Conservation (phyloP, 2,797 vertebrate genomes). For the Taeniopygia guttata region DNA sequence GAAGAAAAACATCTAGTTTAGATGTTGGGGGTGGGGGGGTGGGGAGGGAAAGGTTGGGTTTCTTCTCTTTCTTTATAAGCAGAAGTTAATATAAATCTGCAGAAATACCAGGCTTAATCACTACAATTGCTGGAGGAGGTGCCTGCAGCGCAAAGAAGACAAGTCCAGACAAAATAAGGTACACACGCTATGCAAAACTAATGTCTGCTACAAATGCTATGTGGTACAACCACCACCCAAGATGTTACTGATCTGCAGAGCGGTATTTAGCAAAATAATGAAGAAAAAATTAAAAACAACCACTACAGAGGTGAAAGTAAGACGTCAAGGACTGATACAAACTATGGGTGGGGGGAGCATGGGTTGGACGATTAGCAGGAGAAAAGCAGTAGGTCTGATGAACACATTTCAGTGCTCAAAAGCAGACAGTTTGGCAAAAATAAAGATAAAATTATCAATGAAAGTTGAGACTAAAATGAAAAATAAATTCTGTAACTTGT, state of each 20-base stretch:
- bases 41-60: background rate
- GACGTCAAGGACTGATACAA: background rate
- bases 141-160: conserved; percentile 57
- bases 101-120: conserved; percentile 64
- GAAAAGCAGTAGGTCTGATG: background rate
- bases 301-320: conserved; percentile 2
- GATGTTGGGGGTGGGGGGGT: background rate
- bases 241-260: conserved; percentile 58
- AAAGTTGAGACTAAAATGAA: background rate
- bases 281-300: conserved; percentile 25
- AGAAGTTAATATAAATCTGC: conserved; percentile 63
- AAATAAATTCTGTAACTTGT: background rate
- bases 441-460: background rate
- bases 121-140: conserved; percentile 56
- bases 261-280: conserved; percentile 29
- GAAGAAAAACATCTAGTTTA: conserved; percentile 41
- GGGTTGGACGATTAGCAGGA: fast-evolving
- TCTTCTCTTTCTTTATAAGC: conserved; percentile 24
- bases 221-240: conserved; percentile 59
- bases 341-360: background rate
- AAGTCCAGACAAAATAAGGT: conserved; percentile 53
- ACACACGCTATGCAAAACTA: conserved; percentile 51
- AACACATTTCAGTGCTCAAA: background rate
- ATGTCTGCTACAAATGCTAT: conserved; percentile 27
- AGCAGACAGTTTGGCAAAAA: background rate